A percentile compares a stretch with the other conserved stretches of the same genome.
Conservation (phyloP, 2,797 vertebrate species). For the Corythornis leucogaster region DNA sequence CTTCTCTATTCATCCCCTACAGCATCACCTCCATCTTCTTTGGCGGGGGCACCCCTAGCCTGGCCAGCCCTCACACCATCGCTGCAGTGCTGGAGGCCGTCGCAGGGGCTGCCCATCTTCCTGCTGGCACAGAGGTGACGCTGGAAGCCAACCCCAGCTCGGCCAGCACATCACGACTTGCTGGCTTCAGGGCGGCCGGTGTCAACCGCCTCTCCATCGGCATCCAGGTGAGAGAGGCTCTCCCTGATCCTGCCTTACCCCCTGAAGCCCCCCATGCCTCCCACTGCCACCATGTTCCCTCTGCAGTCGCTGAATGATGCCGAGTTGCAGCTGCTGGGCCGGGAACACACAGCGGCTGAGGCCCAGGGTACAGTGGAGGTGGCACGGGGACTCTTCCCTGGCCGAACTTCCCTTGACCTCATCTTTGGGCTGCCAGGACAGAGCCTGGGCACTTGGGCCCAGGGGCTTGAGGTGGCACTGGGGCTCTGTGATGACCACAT, state of each 20-base stretch:
- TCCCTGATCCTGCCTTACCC: accelerated
- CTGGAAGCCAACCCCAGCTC: constrained; percentile 93
- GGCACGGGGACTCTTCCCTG: constrained; percentile 83
- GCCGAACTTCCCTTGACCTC: constrained; percentile 88
- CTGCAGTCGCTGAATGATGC: constrained; percentile 84
- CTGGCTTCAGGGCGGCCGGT: constrained; percentile 81
- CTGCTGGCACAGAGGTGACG: constrained; percentile 82
- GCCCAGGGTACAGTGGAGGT: constrained; percentile 81
- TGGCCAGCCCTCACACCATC: constrained; percentile 86
- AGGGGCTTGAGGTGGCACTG: constrained; percentile 80
- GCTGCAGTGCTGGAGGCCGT: constrained; percentile 83
- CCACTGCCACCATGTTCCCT: accelerated
- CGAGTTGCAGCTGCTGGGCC: constrained; percentile 85
- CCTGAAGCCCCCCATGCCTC: accelerated
- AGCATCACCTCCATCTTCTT: constrained; percentile 93
- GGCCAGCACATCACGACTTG: constrained; percentile 67
- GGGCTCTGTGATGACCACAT: constrained; percentile 80
- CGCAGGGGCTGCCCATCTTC: constrained; percentile 70
- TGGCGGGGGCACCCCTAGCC: constrained; percentile 93
- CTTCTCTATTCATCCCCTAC: neutral
- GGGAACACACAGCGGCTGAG: constrained; percentile 86
- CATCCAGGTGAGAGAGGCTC: constrained; percentile 83
- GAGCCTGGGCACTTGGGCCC: constrained; percentile 80
- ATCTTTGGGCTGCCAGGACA: constrained; percentile 91
- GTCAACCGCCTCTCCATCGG: constrained; percentile 93